phyloP scores from a whole-genome alignment of 2,113 vertebrate genomes.

The Ranitomeya variabilis region DNA sequence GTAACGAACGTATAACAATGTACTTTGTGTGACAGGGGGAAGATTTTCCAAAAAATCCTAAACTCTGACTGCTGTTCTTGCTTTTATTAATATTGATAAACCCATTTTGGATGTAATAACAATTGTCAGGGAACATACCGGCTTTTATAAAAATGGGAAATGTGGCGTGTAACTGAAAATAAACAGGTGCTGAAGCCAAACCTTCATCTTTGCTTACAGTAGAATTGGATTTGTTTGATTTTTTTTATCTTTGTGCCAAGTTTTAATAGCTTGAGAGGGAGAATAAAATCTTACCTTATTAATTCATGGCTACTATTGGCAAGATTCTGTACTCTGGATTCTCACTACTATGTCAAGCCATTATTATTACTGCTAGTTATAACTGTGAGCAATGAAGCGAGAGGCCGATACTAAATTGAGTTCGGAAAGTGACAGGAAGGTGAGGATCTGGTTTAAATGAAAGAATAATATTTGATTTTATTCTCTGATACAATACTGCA shows the following conservation, averaged over 20 bases:
- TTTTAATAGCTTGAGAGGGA: conserved; percentile 43
- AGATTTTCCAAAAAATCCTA: not conserved
- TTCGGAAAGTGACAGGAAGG: conserved; percentile 59
- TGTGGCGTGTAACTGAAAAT: not conserved
- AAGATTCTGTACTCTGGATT: conserved; percentile 56
- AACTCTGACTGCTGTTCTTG: not conserved
- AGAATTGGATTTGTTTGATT: conserved; percentile 22
- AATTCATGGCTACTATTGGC: conserved; percentile 55
- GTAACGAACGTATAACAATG: not conserved
- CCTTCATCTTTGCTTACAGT: not conserved
- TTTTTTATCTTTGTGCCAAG: conserved; percentile 21
- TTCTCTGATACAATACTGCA: conserved; percentile 59
- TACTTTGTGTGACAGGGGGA: not conserved
- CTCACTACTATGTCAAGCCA: conserved; percentile 52
- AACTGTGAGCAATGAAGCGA: conserved; percentile 59
- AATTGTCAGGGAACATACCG: not conserved
- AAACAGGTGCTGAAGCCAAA: conserved; percentile 7
- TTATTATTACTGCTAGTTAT: conserved; percentile 59
- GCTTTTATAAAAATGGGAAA: not conserved
- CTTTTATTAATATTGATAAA: not conserved
- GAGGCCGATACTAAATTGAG: conserved; percentile 59
- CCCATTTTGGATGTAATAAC: not conserved
- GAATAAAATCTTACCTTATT: conserved; percentile 44
- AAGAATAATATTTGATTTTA: conserved; percentile 60
- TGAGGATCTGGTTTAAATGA: conserved; percentile 59